These are phyloP conservation scores for Rynchops niger DNA, from an alignment of 2,113 vertebrate species.

Conservation along the genomic window DNA sequence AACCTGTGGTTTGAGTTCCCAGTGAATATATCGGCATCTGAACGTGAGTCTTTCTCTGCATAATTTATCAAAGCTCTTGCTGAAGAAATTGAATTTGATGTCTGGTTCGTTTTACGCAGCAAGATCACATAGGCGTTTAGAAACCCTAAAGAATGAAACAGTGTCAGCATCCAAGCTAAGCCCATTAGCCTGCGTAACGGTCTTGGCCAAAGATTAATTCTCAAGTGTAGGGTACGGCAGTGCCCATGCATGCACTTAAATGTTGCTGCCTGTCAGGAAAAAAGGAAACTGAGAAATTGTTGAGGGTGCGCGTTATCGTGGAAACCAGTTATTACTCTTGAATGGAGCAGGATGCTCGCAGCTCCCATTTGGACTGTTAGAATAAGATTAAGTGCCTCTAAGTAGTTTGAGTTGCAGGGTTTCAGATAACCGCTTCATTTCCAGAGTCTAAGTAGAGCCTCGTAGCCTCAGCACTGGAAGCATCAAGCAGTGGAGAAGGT, in stretches of 20 bases:
- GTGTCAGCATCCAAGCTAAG: not conserved
- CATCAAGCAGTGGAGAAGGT: not conserved
- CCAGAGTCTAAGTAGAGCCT: not conserved
- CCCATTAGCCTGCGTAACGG: not conserved
- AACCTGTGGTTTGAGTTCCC: not conserved
- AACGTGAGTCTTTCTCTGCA: not conserved
- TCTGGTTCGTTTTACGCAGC: not conserved
- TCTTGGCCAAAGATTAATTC: not conserved
- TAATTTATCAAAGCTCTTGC: constrained; percentile 12
- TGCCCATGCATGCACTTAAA: not conserved
- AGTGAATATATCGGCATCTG: not conserved
- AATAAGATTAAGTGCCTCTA: not conserved
- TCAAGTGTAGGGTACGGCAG: not conserved
- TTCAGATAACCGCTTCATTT: not conserved
- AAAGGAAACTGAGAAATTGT: not conserved
- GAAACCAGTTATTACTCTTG: not conserved
- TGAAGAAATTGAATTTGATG: not conserved
- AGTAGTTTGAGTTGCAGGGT: not conserved
- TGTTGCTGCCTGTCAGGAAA: not conserved
- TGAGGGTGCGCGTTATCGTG: fast-evolving
- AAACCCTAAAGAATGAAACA: not conserved
- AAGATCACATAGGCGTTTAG: not conserved
- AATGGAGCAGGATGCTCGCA: not conserved
- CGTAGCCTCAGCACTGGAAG: not conserved
- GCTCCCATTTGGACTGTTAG: not conserved